Evolutionary conservation across 2,888 invertebrate genomes (phyloP).

Genomic region (Chamaedrilus cognettii): DNA sequence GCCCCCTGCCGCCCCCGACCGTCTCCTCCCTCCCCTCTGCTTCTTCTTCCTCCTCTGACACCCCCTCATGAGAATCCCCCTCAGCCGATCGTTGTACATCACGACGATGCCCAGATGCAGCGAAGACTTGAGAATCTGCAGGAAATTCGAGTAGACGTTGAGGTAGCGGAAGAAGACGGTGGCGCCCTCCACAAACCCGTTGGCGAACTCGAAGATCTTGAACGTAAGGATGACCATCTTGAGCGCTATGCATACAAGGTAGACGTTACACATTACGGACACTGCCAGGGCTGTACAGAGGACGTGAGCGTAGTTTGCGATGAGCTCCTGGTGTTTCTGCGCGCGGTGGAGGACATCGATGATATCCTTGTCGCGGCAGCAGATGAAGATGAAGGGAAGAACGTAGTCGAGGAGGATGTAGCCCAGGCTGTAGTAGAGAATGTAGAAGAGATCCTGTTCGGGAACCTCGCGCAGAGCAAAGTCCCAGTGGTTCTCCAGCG

Average conservation of each 20-base stretch:
- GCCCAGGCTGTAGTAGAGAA: slow-evolving; percentile 32
- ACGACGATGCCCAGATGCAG: slow-evolving; percentile 21
- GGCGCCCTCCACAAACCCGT: slow-evolving; percentile 15
- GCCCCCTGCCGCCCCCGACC: background rate
- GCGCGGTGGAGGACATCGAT: slow-evolving; percentile 29
- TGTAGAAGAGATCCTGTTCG: slow-evolving; percentile 26
- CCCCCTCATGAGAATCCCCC: background rate
- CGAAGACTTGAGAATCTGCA: slow-evolving; percentile 24
- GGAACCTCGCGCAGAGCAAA: slow-evolving; percentile 18
- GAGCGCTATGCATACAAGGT: slow-evolving; percentile 28
- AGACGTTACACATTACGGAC: slow-evolving; percentile 30
- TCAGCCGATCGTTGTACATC: slow-evolving; percentile 17
- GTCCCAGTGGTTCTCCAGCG: slow-evolving; percentile 34
- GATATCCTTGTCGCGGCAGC: slow-evolving; percentile 31
- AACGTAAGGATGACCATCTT: slow-evolving; percentile 31
- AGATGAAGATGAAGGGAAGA: slow-evolving; percentile 31
- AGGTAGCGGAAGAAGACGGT: slow-evolving; percentile 31
- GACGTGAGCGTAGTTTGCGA: slow-evolving; percentile 12
- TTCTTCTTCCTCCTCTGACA: background rate
- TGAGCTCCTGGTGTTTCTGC: slow-evolving; percentile 10
- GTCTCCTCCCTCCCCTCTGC: background rate
- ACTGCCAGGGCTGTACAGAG: slow-evolving; percentile 22
- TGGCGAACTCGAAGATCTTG: slow-evolving; percentile 29
- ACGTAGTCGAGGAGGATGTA: slow-evolving; percentile 28
- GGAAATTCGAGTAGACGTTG: slow-evolving; percentile 32